Conservation (phyloP, 2,113 vertebrate species). For the Notechis scutatus region DNA sequence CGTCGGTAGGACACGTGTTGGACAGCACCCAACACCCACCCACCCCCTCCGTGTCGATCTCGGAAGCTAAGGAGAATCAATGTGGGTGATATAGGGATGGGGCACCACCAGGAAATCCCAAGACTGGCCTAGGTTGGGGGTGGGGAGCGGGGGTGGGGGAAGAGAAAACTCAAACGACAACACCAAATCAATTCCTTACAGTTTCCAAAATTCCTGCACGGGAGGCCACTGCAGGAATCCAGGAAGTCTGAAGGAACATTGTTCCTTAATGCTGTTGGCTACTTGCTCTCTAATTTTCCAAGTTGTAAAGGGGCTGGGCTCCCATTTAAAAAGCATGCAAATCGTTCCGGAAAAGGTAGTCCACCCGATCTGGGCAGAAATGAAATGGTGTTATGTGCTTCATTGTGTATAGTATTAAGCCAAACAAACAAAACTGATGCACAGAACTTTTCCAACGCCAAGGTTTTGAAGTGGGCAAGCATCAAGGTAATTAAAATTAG, state of each 20-base stretch:
- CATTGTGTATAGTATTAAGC: neutral
- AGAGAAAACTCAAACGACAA: neutral
- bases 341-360: neutral
- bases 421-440: neutral
- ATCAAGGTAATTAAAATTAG: neutral
- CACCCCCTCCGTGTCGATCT: neutral
- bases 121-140: neutral
- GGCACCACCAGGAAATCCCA: neutral
- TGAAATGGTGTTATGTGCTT: neutral
- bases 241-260: neutral
- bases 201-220: neutral
- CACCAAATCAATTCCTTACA: neutral
- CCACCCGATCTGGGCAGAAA: neutral
- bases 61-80: neutral
- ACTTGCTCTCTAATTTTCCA: neutral
- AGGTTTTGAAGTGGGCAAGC: neutral
- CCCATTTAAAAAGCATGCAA: neutral
- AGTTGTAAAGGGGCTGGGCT: neutral
- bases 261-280: neutral
- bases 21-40: neutral
- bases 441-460: neutral
- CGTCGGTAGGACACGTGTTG: neutral
- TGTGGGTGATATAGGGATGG: neutral
- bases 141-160: neutral
- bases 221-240: neutral